Evolutionary conservation across 64 coral and sea anemone species (phyloP).

Genomic region (Actinia tenebrosa): DNA sequence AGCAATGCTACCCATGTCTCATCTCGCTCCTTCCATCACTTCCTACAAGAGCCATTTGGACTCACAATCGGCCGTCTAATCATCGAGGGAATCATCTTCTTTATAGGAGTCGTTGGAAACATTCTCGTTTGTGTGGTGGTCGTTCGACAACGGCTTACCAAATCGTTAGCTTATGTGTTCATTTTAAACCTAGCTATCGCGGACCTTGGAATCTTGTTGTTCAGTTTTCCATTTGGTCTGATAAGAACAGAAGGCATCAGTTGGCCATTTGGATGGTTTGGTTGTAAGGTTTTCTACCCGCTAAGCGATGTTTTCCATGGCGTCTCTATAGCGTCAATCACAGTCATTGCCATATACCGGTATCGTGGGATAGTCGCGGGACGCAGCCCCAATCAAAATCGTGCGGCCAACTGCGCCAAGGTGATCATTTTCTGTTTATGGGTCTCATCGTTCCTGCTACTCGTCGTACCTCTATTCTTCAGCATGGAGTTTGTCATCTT

Average conservation of each 20-base stretch:
- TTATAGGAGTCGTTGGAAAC: constrained; percentile 64
- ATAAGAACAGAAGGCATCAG: constrained; percentile 63
- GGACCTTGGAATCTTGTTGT: constrained; percentile 63
- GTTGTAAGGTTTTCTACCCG: constrained; percentile 79
- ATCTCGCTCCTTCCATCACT: background rate
- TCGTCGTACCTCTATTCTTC: constrained; percentile 74
- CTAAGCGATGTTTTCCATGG: constrained; percentile 83
- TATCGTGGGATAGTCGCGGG: constrained; percentile 75
- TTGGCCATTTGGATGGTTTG: constrained; percentile 78
- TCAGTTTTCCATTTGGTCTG: constrained; percentile 76
- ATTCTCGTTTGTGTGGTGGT: constrained; percentile 70
- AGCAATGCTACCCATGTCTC: background rate
- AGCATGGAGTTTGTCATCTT: constrained; percentile 51
- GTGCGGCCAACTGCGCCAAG: constrained; percentile 21
- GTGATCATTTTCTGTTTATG: constrained; percentile 54
- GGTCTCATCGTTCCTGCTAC: constrained; percentile 56
- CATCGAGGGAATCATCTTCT: constrained; percentile 55
- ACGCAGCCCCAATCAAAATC: constrained; percentile 33
- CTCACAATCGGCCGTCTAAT: constrained; percentile 41
- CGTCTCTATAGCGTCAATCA: constrained; percentile 75
- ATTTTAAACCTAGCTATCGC: constrained; percentile 72
- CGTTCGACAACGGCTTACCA: constrained; percentile 57
- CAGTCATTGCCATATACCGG: constrained; percentile 65
- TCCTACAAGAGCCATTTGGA: constrained; percentile 58
- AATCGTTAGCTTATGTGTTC: constrained; percentile 59